Conservation (phyloP, 2,888 invertebrate species). For the Andrena haemorrhoa region DNA sequence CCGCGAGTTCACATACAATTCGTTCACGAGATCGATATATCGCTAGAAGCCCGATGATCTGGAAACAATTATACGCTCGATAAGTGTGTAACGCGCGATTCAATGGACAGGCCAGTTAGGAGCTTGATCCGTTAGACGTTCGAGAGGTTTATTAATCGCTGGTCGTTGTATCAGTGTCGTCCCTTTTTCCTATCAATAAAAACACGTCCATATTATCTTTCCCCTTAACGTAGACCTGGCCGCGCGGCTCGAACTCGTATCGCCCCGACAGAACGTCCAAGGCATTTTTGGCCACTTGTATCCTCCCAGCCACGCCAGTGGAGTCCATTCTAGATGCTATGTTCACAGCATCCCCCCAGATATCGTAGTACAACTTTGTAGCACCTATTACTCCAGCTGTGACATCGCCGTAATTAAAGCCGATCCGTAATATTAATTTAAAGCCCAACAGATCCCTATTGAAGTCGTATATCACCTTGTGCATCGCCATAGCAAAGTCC, state of each 20-base stretch:
- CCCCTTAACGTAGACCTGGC: conserved; percentile 97
- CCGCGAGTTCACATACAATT: conserved; percentile 50
- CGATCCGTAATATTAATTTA: conserved; percentile 93
- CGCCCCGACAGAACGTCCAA: conserved; percentile 89
- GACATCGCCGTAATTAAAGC: conserved; percentile 97
- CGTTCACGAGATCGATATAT: conserved; percentile 42
- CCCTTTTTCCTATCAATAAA: conserved; percentile 88
- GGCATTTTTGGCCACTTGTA: conserved; percentile 93
- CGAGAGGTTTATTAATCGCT: conserved; percentile 26
- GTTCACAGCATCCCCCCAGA: conserved; percentile 99
- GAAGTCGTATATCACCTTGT: conserved; percentile 93
- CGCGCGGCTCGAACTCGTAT: conserved; percentile 96
- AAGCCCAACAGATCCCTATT: conserved; percentile 96
- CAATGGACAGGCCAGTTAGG: conserved; percentile 7
- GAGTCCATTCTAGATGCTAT: conserved; percentile 99
- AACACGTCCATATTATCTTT: conserved; percentile 98
- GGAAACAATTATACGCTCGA: conserved; percentile 38
- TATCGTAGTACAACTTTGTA: conserved; percentile 97
- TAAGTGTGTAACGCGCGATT: conserved; percentile 34
- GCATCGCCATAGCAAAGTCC: conserved; percentile 97
- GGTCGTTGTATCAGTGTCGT: conserved; percentile 31
- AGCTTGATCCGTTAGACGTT: conserved; percentile 21
- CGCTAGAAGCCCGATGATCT: conserved; percentile 46
- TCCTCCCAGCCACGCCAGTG: conserved; percentile 94
- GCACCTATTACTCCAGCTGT: conserved; percentile 99